phyloP scores from a whole-genome alignment of 1,140 invertebrate species.

The Drosophila melanica region DNA sequence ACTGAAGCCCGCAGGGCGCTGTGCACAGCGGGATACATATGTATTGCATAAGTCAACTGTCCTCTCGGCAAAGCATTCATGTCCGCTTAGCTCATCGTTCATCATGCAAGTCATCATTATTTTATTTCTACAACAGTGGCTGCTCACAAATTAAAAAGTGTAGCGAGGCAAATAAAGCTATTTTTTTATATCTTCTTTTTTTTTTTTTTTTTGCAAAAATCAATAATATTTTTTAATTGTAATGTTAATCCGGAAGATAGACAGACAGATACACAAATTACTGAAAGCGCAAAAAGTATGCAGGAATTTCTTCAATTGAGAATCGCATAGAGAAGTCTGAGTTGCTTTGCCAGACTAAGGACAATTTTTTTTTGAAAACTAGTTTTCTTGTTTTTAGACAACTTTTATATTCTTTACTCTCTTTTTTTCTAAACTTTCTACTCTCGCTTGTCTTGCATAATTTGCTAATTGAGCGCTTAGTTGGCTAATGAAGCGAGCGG shows the following conservation, averaged over 20 bases:
- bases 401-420: background rate
- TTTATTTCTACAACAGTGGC: slow-evolving; percentile 7
- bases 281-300: no score
- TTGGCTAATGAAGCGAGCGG: slow-evolving; percentile 43
- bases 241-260: no score
- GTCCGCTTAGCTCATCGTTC: slow-evolving; percentile 10
- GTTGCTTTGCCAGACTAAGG: no score
- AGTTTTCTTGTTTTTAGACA: no score
- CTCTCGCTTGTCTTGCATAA: slow-evolving; percentile 47
- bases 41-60: slow-evolving; percentile 19
- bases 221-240: no score
- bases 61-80: background rate
- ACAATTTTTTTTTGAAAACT: no score
- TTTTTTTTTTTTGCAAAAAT: background rate
- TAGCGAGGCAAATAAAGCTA: background rate
- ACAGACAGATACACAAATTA: no score
- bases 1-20: background rate
- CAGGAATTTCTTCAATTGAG: no score
- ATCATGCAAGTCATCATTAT: slow-evolving; percentile 44
- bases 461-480: slow-evolving; percentile 67
- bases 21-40: slow-evolving; percentile 19
- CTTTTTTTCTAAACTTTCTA: background rate
- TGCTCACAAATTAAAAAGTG: background rate
- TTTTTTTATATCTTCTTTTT: no score
- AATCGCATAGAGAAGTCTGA: no score